phyloP scores from a whole-genome alignment of 2,797 vertebrate genomes.

The Vespertilio murinus region DNA sequence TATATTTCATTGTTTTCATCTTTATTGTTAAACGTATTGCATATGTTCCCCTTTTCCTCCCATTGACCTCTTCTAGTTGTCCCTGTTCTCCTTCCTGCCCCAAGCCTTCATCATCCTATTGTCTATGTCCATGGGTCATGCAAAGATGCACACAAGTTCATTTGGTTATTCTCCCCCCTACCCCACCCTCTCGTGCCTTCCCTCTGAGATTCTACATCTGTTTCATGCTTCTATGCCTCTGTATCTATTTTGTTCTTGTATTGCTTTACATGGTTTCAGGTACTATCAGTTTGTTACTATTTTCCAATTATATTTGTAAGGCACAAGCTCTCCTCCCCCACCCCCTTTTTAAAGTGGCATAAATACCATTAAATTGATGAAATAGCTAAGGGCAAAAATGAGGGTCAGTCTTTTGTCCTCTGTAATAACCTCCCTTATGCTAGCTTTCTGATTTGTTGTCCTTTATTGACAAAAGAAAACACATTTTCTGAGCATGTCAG shows the following conservation, averaged over 20 bases:
- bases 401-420: slow-evolving; percentile 66
- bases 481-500: slow-evolving; percentile 82
- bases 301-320: slow-evolving; percentile 74
- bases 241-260: slow-evolving; percentile 5
- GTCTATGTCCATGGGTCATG: too few relatives aligned
- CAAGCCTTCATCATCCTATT: too few relatives aligned
- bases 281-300: slow-evolving; percentile 74
- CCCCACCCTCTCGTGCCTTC: too few relatives aligned
- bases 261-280: slow-evolving; percentile 68
- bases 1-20: too few relatives aligned
- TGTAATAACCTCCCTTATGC: slow-evolving; percentile 66
- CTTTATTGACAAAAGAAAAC: slow-evolving; percentile 87
- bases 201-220: too few relatives aligned
- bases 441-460: slow-evolving; percentile 85
- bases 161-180: too few relatives aligned
- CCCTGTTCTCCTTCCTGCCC: too few relatives aligned
- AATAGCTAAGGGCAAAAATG: slow-evolving; percentile 77
- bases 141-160: too few relatives aligned
- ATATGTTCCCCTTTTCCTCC: too few relatives aligned
- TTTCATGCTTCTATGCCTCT: too few relatives aligned
- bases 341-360: slow-evolving; percentile 79
- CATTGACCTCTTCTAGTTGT: too few relatives aligned
- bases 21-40: too few relatives aligned
- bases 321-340: slow-evolving; percentile 67
- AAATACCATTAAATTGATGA: slow-evolving; percentile 83